Conservation (phyloP, 2,797 vertebrate species). For the Squalus acanthias region DNA sequence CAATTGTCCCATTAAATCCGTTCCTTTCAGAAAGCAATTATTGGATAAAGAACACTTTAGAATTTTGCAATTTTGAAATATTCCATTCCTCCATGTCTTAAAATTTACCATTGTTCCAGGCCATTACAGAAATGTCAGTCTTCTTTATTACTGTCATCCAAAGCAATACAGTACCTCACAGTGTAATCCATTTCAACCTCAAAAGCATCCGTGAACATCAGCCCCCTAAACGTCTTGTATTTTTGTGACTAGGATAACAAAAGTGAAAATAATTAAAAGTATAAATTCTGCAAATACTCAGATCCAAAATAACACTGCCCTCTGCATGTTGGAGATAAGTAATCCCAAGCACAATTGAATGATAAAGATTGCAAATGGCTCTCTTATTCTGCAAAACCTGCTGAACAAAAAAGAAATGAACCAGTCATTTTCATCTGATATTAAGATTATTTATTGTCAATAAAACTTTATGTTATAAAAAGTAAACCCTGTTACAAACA, state of each 20-base stretch:
- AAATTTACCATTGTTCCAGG: background rate
- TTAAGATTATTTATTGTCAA: background rate
- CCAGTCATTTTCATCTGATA: background rate
- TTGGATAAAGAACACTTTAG: background rate
- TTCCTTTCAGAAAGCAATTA: background rate
- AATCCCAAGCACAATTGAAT: background rate
- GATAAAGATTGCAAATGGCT: background rate
- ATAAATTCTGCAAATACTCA: background rate
- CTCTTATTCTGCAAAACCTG: background rate
- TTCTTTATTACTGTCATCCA: background rate
- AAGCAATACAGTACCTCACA: background rate
- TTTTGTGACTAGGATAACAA: background rate
- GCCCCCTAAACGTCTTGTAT: background rate
- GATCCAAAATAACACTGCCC: background rate
- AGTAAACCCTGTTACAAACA: background rate
- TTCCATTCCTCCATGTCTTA: background rate
- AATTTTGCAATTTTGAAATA: background rate
- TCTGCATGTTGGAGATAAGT: background rate
- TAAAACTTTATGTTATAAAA: background rate
- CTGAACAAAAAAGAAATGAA: background rate
- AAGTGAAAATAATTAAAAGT: background rate
- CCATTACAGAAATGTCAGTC: background rate
- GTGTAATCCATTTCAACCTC: background rate
- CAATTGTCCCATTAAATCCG: background rate
- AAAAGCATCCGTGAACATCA: background rate